Conservation (phyloP, 2,888 invertebrate species). For the Cryptocephalus primarius region DNA sequence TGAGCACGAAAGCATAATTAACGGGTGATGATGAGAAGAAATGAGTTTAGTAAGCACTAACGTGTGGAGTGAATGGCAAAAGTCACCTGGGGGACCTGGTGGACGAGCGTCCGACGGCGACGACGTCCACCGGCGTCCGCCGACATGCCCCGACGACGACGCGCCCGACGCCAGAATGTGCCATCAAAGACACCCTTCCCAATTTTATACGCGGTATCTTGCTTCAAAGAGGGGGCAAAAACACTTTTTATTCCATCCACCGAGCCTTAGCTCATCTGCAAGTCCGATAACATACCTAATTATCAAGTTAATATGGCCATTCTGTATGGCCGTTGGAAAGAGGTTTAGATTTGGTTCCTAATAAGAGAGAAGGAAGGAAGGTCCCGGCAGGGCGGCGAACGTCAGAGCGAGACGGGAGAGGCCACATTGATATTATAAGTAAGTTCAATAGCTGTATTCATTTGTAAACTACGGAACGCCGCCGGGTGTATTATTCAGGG, state of each 20-base stretch:
- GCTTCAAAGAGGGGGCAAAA: constrained; percentile 47
- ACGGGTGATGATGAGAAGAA: too few species aligned
- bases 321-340: constrained; percentile 50
- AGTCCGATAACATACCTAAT: constrained; percentile 84
- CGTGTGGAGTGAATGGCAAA: too few species aligned
- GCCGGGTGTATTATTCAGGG: constrained; percentile 37
- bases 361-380: constrained; percentile 33
- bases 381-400: constrained; percentile 18
- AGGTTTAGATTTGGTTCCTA: constrained; percentile 39
- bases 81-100: constrained; percentile 15
- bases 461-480: constrained; percentile 48
- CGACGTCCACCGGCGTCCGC: constrained; percentile 19
- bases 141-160: constrained; percentile 23
- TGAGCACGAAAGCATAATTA: too few species aligned
- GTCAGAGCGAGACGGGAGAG: constrained; percentile 22
- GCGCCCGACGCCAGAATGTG: constrained; percentile 38
- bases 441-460: constrained; percentile 62
- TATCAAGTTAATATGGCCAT: constrained; percentile 83
- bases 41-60: too few species aligned
- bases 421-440: constrained; percentile 60
- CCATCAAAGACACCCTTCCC: constrained; percentile 39
- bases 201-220: constrained; percentile 38
- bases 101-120: constrained; percentile 15
- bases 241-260: constrained; percentile 62
- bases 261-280: constrained; percentile 71